phyloP scores from a whole-genome alignment of 1,140 invertebrate genomes.

The Meloidogyne hapla region DNA sequence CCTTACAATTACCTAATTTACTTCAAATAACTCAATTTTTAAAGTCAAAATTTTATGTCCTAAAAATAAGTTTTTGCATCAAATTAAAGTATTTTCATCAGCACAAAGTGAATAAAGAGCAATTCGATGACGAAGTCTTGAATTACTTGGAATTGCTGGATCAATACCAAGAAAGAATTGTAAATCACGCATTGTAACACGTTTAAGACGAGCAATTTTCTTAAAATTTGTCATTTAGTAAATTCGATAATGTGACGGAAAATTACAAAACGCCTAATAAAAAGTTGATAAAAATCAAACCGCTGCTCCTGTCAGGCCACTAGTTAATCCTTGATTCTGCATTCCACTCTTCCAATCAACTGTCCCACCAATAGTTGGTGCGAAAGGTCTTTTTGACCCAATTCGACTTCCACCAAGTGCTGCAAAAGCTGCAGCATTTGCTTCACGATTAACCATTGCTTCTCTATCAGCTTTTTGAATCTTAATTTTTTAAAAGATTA shows the following conservation, averaged over 20 bases:
- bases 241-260: no score
- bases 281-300: slow-evolving; percentile 4
- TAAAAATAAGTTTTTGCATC: background rate
- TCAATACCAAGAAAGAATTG: slow-evolving; percentile 37
- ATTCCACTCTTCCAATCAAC: slow-evolving; percentile 21
- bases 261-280: no score
- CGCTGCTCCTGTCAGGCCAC: slow-evolving; percentile 7
- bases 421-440: slow-evolving; percentile 49
- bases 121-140: slow-evolving; percentile 21
- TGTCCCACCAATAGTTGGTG: background rate
- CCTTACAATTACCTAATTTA: no score
- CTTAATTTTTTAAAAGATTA: slow-evolving; percentile 16
- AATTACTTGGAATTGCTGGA: slow-evolving; percentile 17
- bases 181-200: slow-evolving; percentile 49
- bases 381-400: slow-evolving; percentile 14
- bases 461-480: slow-evolving; percentile 52
- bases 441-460: slow-evolving; percentile 42
- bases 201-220: slow-evolving; percentile 39
- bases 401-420: slow-evolving; percentile 39
- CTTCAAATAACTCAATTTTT: no score
- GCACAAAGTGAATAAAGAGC: slow-evolving; percentile 20
- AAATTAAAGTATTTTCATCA: slow-evolving; percentile 17
- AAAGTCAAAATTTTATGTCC: background rate
- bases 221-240: no score
- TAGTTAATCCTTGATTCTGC: slow-evolving; percentile 20